These are phyloP conservation scores for Rhabdophis nuchalis DNA, from an alignment of 2,797 vertebrate species.

Conservation along the genomic window DNA sequence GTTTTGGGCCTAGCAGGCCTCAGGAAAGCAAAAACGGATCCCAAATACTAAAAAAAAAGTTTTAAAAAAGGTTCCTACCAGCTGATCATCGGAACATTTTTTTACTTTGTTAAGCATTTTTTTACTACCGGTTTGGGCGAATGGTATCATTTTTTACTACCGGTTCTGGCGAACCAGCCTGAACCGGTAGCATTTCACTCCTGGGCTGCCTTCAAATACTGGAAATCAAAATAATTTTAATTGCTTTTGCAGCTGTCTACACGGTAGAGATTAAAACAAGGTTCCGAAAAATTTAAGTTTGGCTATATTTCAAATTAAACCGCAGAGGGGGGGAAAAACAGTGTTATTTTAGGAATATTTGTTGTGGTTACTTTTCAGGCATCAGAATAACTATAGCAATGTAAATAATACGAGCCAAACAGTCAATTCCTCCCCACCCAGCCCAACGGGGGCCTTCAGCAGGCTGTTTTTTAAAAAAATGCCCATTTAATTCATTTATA, in stretches of 20 bases:
- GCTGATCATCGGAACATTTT: no score
- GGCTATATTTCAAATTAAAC: not conserved
- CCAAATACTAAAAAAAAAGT: no score
- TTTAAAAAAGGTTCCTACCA: no score
- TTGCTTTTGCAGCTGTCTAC: not conserved
- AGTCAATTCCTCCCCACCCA: not conserved
- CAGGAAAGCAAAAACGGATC: no score
- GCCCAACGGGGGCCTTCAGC: not conserved
- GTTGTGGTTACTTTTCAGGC: not conserved
- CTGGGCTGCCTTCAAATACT: no score
- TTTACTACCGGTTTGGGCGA: no score
- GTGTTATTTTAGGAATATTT: conserved; percentile 7
- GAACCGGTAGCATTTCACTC: no score
- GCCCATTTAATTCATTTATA: not conserved
- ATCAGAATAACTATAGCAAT: conserved; percentile 11
- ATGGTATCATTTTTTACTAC: no score
- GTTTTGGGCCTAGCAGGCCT: no score
- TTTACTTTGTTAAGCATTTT: no score
- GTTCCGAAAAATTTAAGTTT: not conserved
- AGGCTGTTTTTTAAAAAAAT: not conserved
- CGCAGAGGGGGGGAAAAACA: not conserved
- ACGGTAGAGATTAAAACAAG: not conserved
- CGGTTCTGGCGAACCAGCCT: no score
- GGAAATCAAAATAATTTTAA: not conserved
- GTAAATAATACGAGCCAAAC: not conserved